These are phyloP conservation scores for Acrocera orbiculus DNA, from an alignment of 2,888 invertebrate species.

Conservation along the genomic window DNA sequence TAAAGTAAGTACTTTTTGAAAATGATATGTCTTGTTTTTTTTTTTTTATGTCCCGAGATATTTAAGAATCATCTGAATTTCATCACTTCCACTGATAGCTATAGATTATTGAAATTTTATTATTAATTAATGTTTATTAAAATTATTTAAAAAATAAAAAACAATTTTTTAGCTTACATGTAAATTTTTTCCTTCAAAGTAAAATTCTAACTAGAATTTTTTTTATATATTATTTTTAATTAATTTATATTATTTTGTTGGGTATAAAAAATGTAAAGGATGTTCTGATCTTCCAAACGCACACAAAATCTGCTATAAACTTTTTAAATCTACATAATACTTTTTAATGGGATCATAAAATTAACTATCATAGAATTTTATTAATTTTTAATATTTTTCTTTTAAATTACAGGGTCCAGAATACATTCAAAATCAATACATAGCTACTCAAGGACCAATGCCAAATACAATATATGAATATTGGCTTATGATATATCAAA, in stretches of 20 bases:
- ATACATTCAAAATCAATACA: constrained; percentile 68
- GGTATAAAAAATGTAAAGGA: too few species aligned
- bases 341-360: not conserved
- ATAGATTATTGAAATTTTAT: not conserved
- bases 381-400: constrained; percentile 7
- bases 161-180: too few species aligned
- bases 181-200: too few species aligned
- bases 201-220: too few species aligned
- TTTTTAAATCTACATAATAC: too few species aligned
- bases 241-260: too few species aligned
- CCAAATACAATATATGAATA: constrained; percentile 78
- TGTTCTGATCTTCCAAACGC: too few species aligned
- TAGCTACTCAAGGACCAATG: constrained; percentile 86
- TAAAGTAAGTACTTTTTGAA: constrained; percentile 39
- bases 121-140: not conserved
- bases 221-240: too few species aligned
- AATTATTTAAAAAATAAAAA: not conserved
- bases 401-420: constrained; percentile 58
- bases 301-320: too few species aligned
- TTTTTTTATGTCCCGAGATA: not conserved
- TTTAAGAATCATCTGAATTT: constrained; percentile 4
- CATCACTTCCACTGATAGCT: too few species aligned
- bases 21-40: not conserved
- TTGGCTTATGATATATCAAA: constrained; percentile 69
- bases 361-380: not conserved